These are phyloP conservation scores for Temnopleurus reevesii DNA, from an alignment of 53 echinoderm and acorn worm species.

Conservation along the genomic window DNA sequence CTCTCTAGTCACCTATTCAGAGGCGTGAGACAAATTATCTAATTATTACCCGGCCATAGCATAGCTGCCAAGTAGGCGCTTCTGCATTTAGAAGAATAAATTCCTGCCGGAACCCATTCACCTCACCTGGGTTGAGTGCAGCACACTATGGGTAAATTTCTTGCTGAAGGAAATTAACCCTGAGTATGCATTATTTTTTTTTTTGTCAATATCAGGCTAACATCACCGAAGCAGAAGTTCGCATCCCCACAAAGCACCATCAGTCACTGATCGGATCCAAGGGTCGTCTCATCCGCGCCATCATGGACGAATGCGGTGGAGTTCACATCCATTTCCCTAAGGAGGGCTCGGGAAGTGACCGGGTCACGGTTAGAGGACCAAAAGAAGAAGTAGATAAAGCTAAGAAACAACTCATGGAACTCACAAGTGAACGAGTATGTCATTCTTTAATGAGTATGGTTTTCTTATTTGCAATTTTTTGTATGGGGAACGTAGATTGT, in stretches of 20 bases:
- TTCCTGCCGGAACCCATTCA: no score
- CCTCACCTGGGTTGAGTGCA: no score
- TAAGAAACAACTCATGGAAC: conserved; percentile 85
- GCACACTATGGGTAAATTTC: no score
- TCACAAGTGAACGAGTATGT: conserved; percentile 82
- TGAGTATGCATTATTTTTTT: background rate
- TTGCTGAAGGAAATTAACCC: no score
- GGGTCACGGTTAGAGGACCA: conserved; percentile 86
- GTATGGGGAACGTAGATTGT: no score
- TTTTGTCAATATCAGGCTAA: conserved; percentile 67
- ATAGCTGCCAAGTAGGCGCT: no score
- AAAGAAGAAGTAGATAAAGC: conserved; percentile 95
- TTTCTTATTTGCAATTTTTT: no score
- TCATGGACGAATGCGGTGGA: conserved; percentile 95
- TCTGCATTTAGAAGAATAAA: no score
- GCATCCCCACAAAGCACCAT: conserved; percentile 83
- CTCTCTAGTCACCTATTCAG: no score
- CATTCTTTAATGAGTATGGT: no score
- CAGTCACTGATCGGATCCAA: conserved; percentile 96
- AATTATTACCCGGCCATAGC: no score
- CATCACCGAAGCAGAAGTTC: conserved; percentile 80
- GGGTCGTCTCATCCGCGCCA: conserved; percentile 85
- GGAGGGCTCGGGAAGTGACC: conserved; percentile 82
- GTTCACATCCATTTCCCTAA: conserved; percentile 90
- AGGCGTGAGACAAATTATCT: no score